Evolutionary conservation across 2,113 vertebrate genomes (phyloP).

Genomic region (Gorsachius goisagi): DNA sequence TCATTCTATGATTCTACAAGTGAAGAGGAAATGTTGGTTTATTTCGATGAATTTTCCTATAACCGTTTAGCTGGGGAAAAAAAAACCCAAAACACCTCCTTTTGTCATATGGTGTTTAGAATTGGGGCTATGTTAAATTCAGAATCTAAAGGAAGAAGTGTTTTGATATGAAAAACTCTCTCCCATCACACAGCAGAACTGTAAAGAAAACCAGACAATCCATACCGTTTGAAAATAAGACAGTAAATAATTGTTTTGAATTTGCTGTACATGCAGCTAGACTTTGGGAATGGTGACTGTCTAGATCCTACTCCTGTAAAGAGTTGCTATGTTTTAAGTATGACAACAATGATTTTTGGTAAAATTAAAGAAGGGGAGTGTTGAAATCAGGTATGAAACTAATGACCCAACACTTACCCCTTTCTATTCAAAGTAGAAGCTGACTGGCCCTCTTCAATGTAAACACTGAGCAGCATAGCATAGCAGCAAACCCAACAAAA

Average conservation of each 20-base stretch:
- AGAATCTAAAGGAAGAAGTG: neutral
- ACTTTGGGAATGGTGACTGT: neutral
- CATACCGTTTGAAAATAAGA: neutral
- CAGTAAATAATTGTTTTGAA: neutral
- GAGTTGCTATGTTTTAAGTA: neutral
- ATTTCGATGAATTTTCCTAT: neutral
- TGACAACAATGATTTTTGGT: neutral
- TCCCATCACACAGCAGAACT: neutral
- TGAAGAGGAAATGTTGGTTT: neutral
- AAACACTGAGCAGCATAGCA: neutral
- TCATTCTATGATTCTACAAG: neutral
- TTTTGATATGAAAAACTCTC: neutral
- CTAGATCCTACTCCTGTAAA: neutral
- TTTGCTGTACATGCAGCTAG: neutral
- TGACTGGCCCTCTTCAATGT: neutral
- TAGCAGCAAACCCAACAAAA: neutral
- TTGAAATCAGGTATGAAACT: neutral
- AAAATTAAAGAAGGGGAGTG: neutral
- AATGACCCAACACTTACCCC: neutral
- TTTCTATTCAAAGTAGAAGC: neutral
- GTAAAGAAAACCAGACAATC: neutral
- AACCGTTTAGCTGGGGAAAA: neutral
- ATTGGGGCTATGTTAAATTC: neutral
- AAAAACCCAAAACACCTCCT: accelerated
- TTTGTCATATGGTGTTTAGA: neutral